A percentile compares a stretch with the other conserved stretches of the same genome.
phyloP scores from a whole-genome alignment of 2,888 invertebrate genomes.

The Agrochola litura region DNA sequence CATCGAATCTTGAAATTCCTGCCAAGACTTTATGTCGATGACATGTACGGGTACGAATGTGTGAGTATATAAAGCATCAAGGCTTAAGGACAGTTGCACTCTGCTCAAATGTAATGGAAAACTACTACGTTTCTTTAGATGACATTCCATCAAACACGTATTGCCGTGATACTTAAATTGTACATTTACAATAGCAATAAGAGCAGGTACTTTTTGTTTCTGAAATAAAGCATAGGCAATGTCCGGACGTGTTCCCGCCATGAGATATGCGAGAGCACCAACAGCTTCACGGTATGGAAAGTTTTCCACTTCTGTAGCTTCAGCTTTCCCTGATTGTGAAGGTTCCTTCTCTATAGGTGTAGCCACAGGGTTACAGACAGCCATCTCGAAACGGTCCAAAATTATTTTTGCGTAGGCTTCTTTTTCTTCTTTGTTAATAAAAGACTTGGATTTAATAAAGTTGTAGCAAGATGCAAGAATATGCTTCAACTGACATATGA shows the following conservation, averaged over 20 bases:
- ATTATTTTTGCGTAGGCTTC: too few relatives aligned
- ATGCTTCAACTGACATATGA: too few relatives aligned
- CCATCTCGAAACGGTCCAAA: too few relatives aligned
- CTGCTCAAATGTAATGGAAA: conserved; percentile 23
- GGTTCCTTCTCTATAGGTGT: too few relatives aligned
- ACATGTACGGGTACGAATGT: neutral
- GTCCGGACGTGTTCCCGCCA: neutral
- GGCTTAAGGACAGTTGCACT: conserved; percentile 5
- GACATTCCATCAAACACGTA: neutral
- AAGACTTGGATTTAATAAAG: too few relatives aligned
- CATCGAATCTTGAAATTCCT: neutral
- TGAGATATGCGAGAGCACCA: neutral
- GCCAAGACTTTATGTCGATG: conserved; percentile 10
- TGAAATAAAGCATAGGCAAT: neutral
- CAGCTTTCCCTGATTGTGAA: too few relatives aligned
- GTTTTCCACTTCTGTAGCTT: too few relatives aligned
- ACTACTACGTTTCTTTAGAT: neutral
- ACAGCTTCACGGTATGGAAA: too few relatives aligned
- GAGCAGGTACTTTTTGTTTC: neutral
- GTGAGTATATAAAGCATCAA: conserved; percentile 10
- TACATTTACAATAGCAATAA: too few relatives aligned
- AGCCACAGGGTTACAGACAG: too few relatives aligned
- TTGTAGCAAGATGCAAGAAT: too few relatives aligned
- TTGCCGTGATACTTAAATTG: neutral
- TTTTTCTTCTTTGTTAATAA: too few relatives aligned